A percentile compares a stretch with the other conserved stretches of the same genome.
phyloP scores from a whole-genome alignment of 2,888 invertebrate genomes.

The Thecocarcelia acutangulata region DNA sequence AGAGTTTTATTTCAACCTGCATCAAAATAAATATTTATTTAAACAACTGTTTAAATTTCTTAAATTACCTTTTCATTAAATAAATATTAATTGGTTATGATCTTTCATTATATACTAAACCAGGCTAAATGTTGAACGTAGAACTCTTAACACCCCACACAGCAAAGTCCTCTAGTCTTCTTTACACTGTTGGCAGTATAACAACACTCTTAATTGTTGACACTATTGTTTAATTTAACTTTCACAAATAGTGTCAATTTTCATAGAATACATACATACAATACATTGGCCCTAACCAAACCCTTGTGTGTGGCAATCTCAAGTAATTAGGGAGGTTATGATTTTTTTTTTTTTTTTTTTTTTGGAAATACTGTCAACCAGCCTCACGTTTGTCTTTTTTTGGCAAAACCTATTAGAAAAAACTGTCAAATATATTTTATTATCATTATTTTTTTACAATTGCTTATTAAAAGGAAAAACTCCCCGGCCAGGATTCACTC shows the following conservation, averaged over 20 bases:
- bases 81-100: constrained; percentile 65
- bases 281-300: constrained; percentile 12
- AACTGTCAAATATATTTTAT: constrained; percentile 68
- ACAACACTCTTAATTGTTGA: constrained; percentile 49
- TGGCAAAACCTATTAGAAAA: constrained; percentile 49
- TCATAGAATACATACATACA: constrained; percentile 26
- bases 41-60: constrained; percentile 65
- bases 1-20: constrained; percentile 4
- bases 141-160: background rate
- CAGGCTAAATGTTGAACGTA: constrained; percentile 6
- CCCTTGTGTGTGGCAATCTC: constrained; percentile 31
- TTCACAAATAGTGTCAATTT: constrained; percentile 62
- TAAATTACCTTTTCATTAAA: constrained; percentile 59
- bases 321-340: constrained; percentile 62
- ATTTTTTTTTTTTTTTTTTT: no score
- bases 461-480: constrained; percentile 32
- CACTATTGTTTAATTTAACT: constrained; percentile 45
- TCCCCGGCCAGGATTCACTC: constrained; percentile 32
- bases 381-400: constrained; percentile 16
- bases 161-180: background rate
- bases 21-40: constrained; percentile 57
- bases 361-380: constrained; percentile 34
- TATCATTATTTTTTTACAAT: constrained; percentile 62
- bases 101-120: constrained; percentile 10
- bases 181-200: constrained; percentile 4